A percentile compares a stretch with the other conserved stretches of the same genome.
Conservation (phyloP, 2,888 invertebrate species). For the Biston betularia region DNA sequence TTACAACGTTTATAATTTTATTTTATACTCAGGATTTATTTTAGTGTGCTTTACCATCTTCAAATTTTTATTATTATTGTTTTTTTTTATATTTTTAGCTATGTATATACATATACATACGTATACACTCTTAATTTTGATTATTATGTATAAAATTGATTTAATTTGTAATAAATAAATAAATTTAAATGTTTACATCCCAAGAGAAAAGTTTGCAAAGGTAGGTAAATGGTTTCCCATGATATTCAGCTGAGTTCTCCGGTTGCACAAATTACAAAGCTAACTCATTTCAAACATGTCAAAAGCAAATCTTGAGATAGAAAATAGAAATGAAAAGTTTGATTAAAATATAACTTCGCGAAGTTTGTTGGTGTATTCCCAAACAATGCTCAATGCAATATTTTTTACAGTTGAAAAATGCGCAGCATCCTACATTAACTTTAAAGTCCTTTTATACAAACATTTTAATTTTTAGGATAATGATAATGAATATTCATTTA, state of each 20-base stretch:
- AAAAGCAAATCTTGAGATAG: slow-evolving; percentile 22
- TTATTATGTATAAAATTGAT: too few species aligned
- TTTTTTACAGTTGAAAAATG: slow-evolving; percentile 10
- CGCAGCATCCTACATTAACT: background rate
- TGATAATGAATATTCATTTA: too few species aligned
- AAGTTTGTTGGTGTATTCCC: slow-evolving; percentile 8
- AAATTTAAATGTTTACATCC: background rate
- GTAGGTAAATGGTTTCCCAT: slow-evolving; percentile 11
- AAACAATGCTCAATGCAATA: background rate
- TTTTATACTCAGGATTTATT: too few species aligned
- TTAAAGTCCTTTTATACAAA: slow-evolving; percentile 8
- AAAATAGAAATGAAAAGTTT: slow-evolving; percentile 18
- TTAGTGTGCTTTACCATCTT: too few species aligned
- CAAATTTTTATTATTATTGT: too few species aligned
- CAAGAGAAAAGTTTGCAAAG: background rate
- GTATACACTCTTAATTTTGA: too few species aligned
- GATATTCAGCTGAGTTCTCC: slow-evolving; percentile 5
- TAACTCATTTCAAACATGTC: slow-evolving; percentile 29
- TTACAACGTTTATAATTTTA: too few species aligned
- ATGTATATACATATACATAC: too few species aligned
- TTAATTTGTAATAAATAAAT: too few species aligned
- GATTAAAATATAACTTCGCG: slow-evolving; percentile 16
- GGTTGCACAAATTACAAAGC: slow-evolving; percentile 21
- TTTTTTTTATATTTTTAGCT: too few species aligned
- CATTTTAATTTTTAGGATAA: background rate